Percentiles rank a stretch among this genome's conserved stretches.
phyloP scores from a whole-genome alignment of 2,888 invertebrate genomes.

The Latrodectus elegans region DNA sequence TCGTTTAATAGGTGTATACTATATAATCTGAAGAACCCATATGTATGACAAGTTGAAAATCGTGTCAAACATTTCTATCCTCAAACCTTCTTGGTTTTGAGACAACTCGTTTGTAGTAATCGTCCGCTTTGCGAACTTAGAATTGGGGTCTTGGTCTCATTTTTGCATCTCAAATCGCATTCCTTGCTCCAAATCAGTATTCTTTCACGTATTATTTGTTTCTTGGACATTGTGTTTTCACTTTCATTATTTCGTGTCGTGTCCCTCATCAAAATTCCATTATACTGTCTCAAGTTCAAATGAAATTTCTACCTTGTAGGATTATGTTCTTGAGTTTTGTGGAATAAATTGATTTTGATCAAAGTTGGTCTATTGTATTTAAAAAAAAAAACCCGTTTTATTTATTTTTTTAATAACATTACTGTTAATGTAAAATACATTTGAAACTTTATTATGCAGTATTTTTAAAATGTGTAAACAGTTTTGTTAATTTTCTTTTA shows the following conservation, averaged over 20 bases:
- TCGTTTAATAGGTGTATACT: not conserved
- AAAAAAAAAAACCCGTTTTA: too few species aligned
- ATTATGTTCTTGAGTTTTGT: too few species aligned
- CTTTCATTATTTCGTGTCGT: not conserved
- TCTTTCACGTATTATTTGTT: not conserved
- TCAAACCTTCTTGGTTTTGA: not conserved
- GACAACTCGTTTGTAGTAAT: not conserved
- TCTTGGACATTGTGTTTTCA: constrained; percentile 1
- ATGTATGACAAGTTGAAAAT: too few species aligned
- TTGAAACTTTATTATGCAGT: too few species aligned
- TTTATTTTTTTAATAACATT: too few species aligned
- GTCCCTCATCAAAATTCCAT: not conserved
- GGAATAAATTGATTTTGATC: too few species aligned
- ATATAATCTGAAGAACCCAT: not conserved
- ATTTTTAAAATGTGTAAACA: too few species aligned
- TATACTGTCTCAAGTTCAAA: not conserved
- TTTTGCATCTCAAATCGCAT: not conserved
- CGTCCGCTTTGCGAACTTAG: not conserved
- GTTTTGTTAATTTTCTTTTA: too few species aligned
- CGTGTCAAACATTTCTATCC: too few species aligned
- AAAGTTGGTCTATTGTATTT: too few species aligned
- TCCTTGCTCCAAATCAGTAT: not conserved
- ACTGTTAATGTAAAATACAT: too few species aligned
- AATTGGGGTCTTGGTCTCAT: constrained; percentile 5
- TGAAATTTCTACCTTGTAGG: too few species aligned